Base-by-base conservation (phyloP, 2,113 vertebrate species). In the Platichthys flesus region DNA sequence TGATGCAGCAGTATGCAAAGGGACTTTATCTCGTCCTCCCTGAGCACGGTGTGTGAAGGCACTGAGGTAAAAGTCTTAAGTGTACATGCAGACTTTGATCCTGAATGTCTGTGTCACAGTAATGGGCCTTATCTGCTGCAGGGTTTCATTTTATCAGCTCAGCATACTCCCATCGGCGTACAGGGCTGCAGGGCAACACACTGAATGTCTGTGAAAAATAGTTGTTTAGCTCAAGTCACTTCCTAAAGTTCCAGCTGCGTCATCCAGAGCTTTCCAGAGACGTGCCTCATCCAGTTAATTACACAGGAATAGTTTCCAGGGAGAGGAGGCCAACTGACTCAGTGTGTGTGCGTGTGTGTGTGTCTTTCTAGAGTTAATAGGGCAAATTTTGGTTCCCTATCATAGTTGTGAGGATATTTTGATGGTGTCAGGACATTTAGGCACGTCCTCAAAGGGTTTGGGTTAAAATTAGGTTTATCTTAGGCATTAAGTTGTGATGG, bases 1-100 rank as follows among this genome's bases (percentile, higher is more conserved):
- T 84, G 89, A 90, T 90, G 83, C 76, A 81, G 87, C 83, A 81
- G 14, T 71, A 90, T 86, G 87, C 85, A 89, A 9, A 91, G 92
- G 71, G 16, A 60, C 26, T 83, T 66, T 81, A 66, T 84, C 71
- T 76, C 37, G 18, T 6, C 2, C 60, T 45, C 31, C 24, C 24
- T 49, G 24, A 21, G 59, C 4, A 20, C 40, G 54, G 76, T 51
- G 23, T 54, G 47, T 61, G 66, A 31, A 65, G 59, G 54, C 28
- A 52, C 56, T 21, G 75, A 78, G 66, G 60, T 42, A 69, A 72
- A 65, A 74, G 57, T 52, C 42, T 31, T 24, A 42, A 67, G 58
- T 67, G 6, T 20, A 8, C 63, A 31, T 60, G 76, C 31, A 89
- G 89, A 93, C 91, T 93, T 91, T 92, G 90, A 85, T 76, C 90